These are phyloP conservation scores for Iselma pallidipennis DNA, from an alignment of 2,888 invertebrate genomes.

Conservation along the genomic window DNA sequence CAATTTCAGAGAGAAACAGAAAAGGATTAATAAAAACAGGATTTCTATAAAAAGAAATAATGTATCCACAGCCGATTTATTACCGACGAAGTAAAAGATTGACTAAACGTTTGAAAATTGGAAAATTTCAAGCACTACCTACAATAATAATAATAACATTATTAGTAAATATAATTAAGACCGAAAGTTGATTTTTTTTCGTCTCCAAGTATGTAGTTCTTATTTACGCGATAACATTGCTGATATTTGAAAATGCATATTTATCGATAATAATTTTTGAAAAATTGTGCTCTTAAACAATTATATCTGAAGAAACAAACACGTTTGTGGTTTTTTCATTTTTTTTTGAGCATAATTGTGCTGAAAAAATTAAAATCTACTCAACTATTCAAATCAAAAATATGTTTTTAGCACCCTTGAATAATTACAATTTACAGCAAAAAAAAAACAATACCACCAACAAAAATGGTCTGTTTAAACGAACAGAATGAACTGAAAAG, in stretches of 20 bases:
- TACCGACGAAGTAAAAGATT: slow-evolving; percentile 20
- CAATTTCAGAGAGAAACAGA: too few species aligned
- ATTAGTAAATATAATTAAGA: slow-evolving; percentile 25
- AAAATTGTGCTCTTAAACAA: slow-evolving; percentile 24
- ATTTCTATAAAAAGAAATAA: slow-evolving; percentile 12
- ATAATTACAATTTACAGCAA: slow-evolving; percentile 19
- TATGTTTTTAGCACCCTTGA: slow-evolving; percentile 20
- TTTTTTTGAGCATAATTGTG: slow-evolving; percentile 34
- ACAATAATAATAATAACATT: slow-evolving; percentile 26
- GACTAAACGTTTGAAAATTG: slow-evolving; percentile 19
- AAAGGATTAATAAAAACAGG: too few species aligned
- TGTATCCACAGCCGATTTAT: slow-evolving; percentile 23
- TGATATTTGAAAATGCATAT: slow-evolving; percentile 20
- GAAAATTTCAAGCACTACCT: slow-evolving; percentile 24
- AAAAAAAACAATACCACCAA: slow-evolving; percentile 18
- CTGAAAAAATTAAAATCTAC: slow-evolving; percentile 22
- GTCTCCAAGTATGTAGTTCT: too few species aligned
- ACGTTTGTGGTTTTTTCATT: slow-evolving; percentile 4
- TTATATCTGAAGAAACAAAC: slow-evolving; percentile 14
- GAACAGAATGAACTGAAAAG: background rate
- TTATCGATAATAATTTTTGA: slow-evolving; percentile 15
- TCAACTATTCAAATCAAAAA: slow-evolving; percentile 17
- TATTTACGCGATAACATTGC: slow-evolving; percentile 15
- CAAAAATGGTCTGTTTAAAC: background rate
- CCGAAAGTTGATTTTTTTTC: slow-evolving; percentile 23